Base-by-base conservation (phyloP, 2,888 invertebrate genomes). In the Nipponacmea schrenckii region DNA sequence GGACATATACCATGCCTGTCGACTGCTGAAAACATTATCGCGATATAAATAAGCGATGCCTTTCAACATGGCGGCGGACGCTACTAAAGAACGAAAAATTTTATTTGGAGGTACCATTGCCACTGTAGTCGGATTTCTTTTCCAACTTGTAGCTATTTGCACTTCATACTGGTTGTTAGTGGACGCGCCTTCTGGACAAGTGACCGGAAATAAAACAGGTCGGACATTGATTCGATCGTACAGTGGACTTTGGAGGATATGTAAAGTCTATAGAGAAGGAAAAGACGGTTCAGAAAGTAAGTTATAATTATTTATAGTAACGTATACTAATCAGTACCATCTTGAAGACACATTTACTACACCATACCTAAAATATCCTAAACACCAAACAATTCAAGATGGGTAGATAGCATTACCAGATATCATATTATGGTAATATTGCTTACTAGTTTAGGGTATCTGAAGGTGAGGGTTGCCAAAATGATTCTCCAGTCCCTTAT, bases 191-290 rank as follows among this genome's bases (percentile, higher is more conserved):
- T n/a, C 20, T 5, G 17, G 44, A 20, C 44, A 10, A 26, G 62
- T 48, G 56, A 39, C 74, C 74, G 39, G 73, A 20, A 81, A 82
- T 69, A 73, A 70, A 15, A 77, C 80, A 2, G 77, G 78, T 7
- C 64, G 70, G n/a, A 77, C 64, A 56, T 64, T 81, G 31, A 64
- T 76, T 20, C 67, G 78, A 39, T 78, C 80, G 17, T 78, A 79
- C 48, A 81, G 79, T 20, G 84, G 84, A 15, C 75, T 84, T 1
- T 84, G 82, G 82, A 67, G 82, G 44, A 68, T 80, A 5, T 84
- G 84, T 27, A 65, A 68, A 1, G 75, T 71, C 56, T 74, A 75
- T 48, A 24, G 20, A 56, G 20, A 56, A 56, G 56, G 56, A 10
- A 56, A 20, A 20, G 56, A 56, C 14, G 24, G 24, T 56, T 56